These are phyloP conservation scores for Crotalus viridis DNA, from an alignment of 2,113 vertebrate genomes.

Conservation along the genomic window DNA sequence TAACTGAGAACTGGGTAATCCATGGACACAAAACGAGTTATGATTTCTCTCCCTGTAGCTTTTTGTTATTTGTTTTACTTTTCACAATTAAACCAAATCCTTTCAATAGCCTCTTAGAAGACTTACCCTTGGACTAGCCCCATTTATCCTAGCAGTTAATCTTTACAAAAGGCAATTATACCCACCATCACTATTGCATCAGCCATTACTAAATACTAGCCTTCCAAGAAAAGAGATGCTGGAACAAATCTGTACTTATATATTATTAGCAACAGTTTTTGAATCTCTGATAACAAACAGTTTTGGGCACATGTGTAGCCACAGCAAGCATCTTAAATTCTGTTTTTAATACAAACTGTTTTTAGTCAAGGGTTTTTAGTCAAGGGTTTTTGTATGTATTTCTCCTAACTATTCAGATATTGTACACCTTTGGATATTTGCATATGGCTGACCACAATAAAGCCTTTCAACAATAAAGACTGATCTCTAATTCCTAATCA, in stretches of 20 bases:
- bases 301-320: background rate
- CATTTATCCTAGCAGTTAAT: background rate
- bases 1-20: background rate
- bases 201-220: background rate
- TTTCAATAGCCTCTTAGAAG: background rate
- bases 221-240: background rate
- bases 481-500: background rate
- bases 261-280: background rate
- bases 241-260: background rate
- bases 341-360: background rate
- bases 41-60: background rate
- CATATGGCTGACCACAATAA: background rate
- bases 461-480: background rate
- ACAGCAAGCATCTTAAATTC: background rate
- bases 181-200: background rate
- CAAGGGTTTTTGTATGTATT: background rate
- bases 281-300: background rate
- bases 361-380: background rate
- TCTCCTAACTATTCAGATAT: background rate
- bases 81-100: background rate
- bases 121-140: background rate
- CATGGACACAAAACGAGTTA: background rate
- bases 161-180: background rate
- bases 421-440: background rate
- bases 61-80: background rate